These are phyloP conservation scores for Neotragus pygmaeus DNA, from an alignment of 2,113 vertebrate genomes.

Conservation along the genomic window DNA sequence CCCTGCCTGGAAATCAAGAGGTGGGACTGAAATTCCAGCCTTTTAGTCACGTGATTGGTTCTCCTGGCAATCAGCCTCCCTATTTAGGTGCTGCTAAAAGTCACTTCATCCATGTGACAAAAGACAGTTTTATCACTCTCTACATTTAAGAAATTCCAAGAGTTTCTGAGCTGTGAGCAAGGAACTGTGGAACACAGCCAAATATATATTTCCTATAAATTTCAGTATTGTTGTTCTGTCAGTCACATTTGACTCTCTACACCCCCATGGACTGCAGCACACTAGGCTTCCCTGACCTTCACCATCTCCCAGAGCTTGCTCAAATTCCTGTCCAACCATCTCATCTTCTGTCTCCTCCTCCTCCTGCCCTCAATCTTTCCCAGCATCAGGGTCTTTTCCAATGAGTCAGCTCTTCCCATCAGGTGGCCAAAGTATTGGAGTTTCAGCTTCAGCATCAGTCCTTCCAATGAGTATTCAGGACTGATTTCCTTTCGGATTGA, in stretches of 20 bases:
- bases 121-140: background rate
- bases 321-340: background rate
- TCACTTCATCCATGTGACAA: background rate
- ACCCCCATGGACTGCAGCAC: background rate
- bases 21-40: background rate
- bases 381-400: background rate
- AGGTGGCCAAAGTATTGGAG: fast-evolving
- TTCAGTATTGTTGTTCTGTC: background rate
- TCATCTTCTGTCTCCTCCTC: background rate
- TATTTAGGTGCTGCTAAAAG: background rate
- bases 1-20: background rate
- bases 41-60: background rate
- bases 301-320: background rate
- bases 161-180: background rate
- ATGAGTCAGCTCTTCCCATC: background rate
- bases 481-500: background rate
- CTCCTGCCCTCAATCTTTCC: background rate
- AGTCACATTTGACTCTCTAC: fast-evolving
- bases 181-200: background rate
- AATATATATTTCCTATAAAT: background rate
- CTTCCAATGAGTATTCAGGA: background rate
- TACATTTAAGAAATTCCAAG: background rate
- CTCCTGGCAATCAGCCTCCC: background rate
- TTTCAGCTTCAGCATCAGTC: background rate
- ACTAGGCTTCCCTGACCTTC: background rate